Evolutionary conservation across 1,140 invertebrate species (phyloP), one percentile per base, ranked within the genome.

Genomic region (Pogonomyrmex californicus): DNA sequence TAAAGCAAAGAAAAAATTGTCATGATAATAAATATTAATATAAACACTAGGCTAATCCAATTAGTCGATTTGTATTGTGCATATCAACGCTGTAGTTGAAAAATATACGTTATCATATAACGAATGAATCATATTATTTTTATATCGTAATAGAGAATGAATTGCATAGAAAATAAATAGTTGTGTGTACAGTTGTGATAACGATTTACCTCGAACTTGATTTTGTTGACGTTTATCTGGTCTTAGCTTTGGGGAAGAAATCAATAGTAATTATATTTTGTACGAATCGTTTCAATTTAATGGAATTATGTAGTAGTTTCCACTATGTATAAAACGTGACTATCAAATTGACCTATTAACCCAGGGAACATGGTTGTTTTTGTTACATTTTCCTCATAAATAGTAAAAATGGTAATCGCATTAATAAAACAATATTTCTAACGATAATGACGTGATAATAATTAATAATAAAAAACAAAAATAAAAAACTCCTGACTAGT

Each of bases 341-440:
- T 56, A 58, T 81, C 49, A 70, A 56, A 56, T 56, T 56, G 36
- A 56, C 51, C 14, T 71, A 38, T 71, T 81, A 41, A 71, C 0
- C 23, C 12, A 38, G 12, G 2, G 38, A 14, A 10, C 17, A 23
- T 5, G 54, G n/a, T 54, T 81, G 47, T 68, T 66, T 81, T 44
- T 12, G 2, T 47, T 3, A 56, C 14, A 65, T 30, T 36, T 81
- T 41, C 54, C 7, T 79, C 10, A 12, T 38, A 38, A 51, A 58
- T 7, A n/a, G 4, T 71, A 38, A 60, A 2, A 60, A 30, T 10
- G 30, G 23, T 6, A n/a, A 5, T 23, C 23, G 23, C 23, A 23
- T 23, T 56, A 56, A 56, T 7, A 23, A 23, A 0, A 56, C 7
- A 44, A 44, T 4, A 44, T 44, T 44, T 44, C 41, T 44, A 44